These are phyloP conservation scores for Emydura subglobosa DNA, from an alignment of 2,113 vertebrate genomes.

Conservation along the genomic window DNA sequence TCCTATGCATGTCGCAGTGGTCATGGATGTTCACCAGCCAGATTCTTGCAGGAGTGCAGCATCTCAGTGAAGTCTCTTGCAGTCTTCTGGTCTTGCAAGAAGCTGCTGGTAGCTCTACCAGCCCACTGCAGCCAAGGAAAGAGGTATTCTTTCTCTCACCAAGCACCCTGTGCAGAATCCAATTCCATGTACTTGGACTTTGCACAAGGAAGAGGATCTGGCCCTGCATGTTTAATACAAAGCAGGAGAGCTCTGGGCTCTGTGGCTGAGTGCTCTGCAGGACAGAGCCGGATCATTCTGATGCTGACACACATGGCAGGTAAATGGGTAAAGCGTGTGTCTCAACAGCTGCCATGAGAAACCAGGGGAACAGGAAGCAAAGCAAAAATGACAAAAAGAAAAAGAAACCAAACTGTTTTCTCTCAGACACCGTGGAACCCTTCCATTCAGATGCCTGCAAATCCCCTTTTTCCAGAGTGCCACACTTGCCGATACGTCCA, in stretches of 20 bases:
- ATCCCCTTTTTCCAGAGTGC: not conserved
- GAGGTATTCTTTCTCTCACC: not conserved
- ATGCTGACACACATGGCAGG: too few relatives aligned
- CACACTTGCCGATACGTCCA: not conserved
- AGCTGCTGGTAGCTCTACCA: not conserved
- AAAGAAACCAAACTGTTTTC: not conserved
- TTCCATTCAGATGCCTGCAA: not conserved
- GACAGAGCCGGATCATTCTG: not conserved
- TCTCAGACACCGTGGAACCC: not conserved
- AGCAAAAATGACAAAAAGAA: not conserved
- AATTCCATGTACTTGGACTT: not conserved
- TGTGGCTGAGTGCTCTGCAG: not conserved
- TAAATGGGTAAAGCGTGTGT: too few relatives aligned
- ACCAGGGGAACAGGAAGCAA: too few relatives aligned
- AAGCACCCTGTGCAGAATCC: not conserved
- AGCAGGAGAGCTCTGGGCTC: not conserved
- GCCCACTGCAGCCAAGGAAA: not conserved
- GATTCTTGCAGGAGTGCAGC: not conserved
- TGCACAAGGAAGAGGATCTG: not conserved
- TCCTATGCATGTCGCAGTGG: not conserved
- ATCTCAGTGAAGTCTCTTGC: not conserved
- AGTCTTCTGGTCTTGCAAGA: not conserved
- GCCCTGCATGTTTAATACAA: not conserved
- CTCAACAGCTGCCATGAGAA: too few relatives aligned
- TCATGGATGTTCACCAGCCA: accelerated